phyloP scores from a whole-genome alignment of 2,888 invertebrate species.

The Spisula solida region DNA sequence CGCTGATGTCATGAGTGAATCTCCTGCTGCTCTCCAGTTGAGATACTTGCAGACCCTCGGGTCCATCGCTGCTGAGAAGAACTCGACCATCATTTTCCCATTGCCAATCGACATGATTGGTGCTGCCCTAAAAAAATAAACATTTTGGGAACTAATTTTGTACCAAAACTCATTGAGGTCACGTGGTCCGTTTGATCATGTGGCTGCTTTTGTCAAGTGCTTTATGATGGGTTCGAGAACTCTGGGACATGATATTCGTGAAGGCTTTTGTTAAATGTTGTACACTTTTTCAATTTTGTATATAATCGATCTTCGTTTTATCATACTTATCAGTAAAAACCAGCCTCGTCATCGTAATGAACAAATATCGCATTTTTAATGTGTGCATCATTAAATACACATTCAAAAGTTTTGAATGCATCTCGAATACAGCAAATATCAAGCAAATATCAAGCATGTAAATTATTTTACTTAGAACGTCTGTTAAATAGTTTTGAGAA shows the following conservation, averaged over 20 bases:
- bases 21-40: constrained; percentile 92
- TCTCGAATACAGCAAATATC: too few relatives aligned
- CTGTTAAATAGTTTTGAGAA: too few relatives aligned
- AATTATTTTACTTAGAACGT: too few relatives aligned
- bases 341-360: too few relatives aligned
- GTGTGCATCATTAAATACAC: too few relatives aligned
- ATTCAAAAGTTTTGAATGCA: too few relatives aligned
- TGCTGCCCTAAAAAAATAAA: constrained; percentile 37
- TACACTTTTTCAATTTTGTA: neutral
- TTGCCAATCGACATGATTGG: constrained; percentile 82
- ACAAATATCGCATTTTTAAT: too few relatives aligned
- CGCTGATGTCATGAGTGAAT: constrained; percentile 94
- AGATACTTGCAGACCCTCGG: constrained; percentile 86
- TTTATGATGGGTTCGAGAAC: constrained; percentile 5
- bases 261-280: neutral
- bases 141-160: neutral
- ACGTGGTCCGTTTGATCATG: neutral
- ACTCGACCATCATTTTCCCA: constrained; percentile 87
- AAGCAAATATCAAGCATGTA: too few relatives aligned
- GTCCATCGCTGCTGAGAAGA: constrained; percentile 85
- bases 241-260: constrained; percentile 1
- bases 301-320: neutral
- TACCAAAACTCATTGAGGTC: neutral
- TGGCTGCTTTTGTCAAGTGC: constrained; percentile 16
- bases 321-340: too few relatives aligned